phyloP scores from a whole-genome alignment of 2,113 vertebrate species.

The Acanthochromis polyacanthus region DNA sequence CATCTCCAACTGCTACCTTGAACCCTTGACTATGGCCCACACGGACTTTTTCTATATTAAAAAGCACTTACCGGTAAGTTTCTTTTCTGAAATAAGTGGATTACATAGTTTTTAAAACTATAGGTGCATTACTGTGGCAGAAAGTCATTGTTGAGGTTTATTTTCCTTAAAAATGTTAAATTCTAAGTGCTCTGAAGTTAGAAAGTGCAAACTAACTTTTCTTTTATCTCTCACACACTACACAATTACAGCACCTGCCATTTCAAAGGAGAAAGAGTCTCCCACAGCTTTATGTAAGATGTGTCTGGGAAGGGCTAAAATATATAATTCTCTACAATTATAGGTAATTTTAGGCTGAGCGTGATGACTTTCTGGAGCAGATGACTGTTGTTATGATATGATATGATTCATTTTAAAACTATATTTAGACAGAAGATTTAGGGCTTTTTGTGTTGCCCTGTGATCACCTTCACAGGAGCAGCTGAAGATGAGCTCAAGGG shows the following conservation, averaged over 20 bases:
- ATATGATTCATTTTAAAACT: constrained; percentile 22
- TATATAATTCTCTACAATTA: constrained; percentile 44
- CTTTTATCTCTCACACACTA: not conserved
- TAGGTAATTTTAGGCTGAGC: constrained; percentile 28
- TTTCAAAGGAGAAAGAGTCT: constrained; percentile 15
- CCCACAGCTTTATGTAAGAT: not conserved
- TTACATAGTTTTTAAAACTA: no score
- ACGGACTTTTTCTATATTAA: not conserved
- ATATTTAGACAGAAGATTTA: constrained; percentile 14
- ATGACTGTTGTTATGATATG: constrained; percentile 13
- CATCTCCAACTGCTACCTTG: not conserved
- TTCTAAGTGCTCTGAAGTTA: not conserved
- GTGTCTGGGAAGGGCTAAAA: constrained; percentile 15
- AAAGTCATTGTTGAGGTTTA: not conserved
- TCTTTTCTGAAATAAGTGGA: no score
- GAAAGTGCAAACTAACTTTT: not conserved
- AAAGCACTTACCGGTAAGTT: no score
- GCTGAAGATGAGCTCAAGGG: constrained; percentile 23
- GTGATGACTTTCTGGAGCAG: constrained; percentile 9
- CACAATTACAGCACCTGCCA: constrained; percentile 15
- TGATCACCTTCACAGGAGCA: constrained; percentile 1
- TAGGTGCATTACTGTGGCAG: no score
- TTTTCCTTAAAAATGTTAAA: not conserved
- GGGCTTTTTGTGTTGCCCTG: not conserved
- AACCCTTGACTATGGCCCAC: not conserved